Base-by-base conservation (phyloP, 2,888 invertebrate genomes). In the Polyommatus icarus region DNA sequence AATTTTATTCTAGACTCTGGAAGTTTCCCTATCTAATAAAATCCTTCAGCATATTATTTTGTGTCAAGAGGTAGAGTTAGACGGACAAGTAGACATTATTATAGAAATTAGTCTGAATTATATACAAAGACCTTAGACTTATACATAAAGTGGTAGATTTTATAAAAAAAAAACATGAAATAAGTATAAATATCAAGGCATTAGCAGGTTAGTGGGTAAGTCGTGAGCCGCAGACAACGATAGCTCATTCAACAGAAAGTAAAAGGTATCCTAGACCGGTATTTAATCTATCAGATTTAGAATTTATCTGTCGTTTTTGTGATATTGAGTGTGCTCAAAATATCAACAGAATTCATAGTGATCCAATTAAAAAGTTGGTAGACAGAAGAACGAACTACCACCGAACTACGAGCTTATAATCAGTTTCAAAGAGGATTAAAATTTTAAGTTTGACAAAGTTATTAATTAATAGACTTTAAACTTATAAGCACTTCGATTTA, bases 221-320 rank as follows among this genome's bases (percentile, higher is more conserved):
- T 24, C 50, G 73, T 46, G 73, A 46, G 20, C 32, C 15, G 67
- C 1, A 24, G 15, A 73, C 50, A 73, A 73, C 15, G 24, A 46
- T 15, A 46, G 50, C 24, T 24, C 50, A 24, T 40, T 46, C 20
- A 46, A 12, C 24, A 24, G 50, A 73, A 73, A 73, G 73, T 73
- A 73, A 73, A 72, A 72, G 40, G 73, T 67, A 67, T 29, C 5
- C 8, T 61, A 32, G 29, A 67, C 29, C 67, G 67, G 15, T 15
- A 32, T 29, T 18, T 24, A 24, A 61, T 61, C 67, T 15, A 29
- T 67, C 67, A 29, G 67, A 67, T 61, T 61, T 61, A 61, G 3
- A 61, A 61, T 29, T 12, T 61, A 61, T 59, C 20, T 59, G n/a
- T 8, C 7, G 20, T 46, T 46, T 10, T 46, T 46, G 10, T 3